Percentiles rank a stretch among this genome's conserved stretches.
phyloP scores from a whole-genome alignment of 2,113 vertebrate genomes.

The Recurvirostra avosetta region DNA sequence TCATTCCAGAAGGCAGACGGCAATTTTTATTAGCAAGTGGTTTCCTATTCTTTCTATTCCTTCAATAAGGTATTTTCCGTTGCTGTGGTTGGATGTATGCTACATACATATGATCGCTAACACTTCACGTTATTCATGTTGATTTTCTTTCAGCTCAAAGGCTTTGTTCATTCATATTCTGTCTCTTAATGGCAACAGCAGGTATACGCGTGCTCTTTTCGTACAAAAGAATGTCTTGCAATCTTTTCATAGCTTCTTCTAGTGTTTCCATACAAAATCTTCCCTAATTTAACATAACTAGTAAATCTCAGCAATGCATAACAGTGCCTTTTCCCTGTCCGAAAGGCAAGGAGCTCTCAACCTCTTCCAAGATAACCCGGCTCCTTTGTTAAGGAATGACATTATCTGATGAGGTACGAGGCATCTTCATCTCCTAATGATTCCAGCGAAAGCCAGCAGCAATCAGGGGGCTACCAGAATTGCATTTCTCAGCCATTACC shows the following conservation, averaged over 20 bases:
- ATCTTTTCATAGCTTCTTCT: not conserved
- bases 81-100: not conserved
- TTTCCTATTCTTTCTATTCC: slow-evolving; percentile 13
- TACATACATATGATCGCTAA: not conserved
- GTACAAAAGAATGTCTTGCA: not conserved
- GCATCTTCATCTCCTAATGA: not conserved
- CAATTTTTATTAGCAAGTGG: not conserved
- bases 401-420: not conserved
- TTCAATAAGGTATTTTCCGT: not conserved
- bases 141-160: slow-evolving; percentile 41
- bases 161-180: slow-evolving; percentile 24
- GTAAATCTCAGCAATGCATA: not conserved
- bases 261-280: not conserved
- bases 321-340: not conserved
- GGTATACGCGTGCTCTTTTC: not conserved
- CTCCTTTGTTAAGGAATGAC: slow-evolving; percentile 15
- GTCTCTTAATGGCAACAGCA: slow-evolving; percentile 15
- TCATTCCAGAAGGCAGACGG: not conserved
- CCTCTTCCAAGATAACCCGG: not conserved
- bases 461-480: not conserved
- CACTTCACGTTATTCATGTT: not conserved
- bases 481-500: slow-evolving; percentile 20
- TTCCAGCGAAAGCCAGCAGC: not conserved
- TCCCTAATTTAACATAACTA: not conserved
- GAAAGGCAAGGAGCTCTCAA: not conserved